phyloP scores from a whole-genome alignment of 1,140 invertebrate species.

The Aporrectodea caliginosa region DNA sequence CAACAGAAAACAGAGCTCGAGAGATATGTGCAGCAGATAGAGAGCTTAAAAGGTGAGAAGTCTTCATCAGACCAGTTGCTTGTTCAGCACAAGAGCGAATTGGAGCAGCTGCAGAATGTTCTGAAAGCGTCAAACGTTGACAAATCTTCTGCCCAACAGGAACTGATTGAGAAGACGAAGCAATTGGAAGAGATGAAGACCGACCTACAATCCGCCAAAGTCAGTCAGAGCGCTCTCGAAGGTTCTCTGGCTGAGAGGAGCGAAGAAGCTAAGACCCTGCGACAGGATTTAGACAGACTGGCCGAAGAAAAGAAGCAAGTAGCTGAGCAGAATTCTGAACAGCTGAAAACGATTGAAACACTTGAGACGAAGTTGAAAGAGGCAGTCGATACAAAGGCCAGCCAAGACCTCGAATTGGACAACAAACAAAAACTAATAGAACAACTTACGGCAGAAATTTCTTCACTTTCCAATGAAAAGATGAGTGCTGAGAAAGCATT shows the following conservation, averaged over 20 bases:
- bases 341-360: background rate
- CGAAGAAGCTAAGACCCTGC: background rate
- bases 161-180: constrained; percentile 36
- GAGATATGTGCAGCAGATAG: constrained; percentile 34
- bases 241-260: constrained; percentile 3
- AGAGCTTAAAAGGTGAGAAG: background rate
- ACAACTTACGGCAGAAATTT: background rate
- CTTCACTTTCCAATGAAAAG: background rate
- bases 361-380: background rate
- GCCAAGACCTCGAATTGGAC: background rate
- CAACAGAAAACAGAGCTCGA: constrained; percentile 4
- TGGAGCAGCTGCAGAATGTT: constrained; percentile 22
- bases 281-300: background rate
- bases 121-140: constrained; percentile 35
- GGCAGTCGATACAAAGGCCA: background rate
- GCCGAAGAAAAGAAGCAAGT: background rate
- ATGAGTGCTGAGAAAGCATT: background rate
- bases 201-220: background rate
- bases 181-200: constrained; percentile 1
- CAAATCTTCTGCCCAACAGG: constrained; percentile 36
- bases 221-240: background rate
- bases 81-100: constrained; percentile 9
- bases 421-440: background rate
- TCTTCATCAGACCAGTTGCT: background rate
- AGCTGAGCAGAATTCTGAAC: background rate